Base-by-base conservation (phyloP, 1,140 invertebrate genomes). In the Euwallacea fornicatus region DNA sequence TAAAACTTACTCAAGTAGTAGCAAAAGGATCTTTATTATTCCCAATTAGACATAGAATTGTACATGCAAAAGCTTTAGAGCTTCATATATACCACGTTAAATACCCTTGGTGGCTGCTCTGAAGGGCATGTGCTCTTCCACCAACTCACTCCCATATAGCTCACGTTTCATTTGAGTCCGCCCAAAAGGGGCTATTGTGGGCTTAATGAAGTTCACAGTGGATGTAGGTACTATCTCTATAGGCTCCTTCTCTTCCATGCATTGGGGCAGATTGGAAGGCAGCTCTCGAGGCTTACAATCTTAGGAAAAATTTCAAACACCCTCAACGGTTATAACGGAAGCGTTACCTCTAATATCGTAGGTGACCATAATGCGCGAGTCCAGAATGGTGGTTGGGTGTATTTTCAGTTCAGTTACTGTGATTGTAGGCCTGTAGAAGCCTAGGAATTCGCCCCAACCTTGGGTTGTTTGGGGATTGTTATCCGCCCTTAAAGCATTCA, bases 391-490 rank as follows among this genome's bases (percentile, higher is more conserved):
- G 7, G 78, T 74, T 16, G 76, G 79, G 16, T 71, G 47, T n/a
- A 79, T 42, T 58, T 76, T 54, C 0, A 74, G 74, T 46, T 66
- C 70, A 2, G 74, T 78, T 15, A 79, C 72, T 11, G 79, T 81
- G 2, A 79, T 75, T 42, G 79, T 80, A 43, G 78, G 76, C 8
- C 73, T 77, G 56, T 75, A 75, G 16, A 80, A 47, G 16, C 78
- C 78, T 8, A 80, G 74, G 75, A 77, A 79, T 76, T 79, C 76
- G 13, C 76, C 79, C 79, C 79, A 81, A 53, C 76, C 74, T 53
- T 77, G 56, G 54, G 54, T 56, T 10, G 54, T 50, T 13, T 13
- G 9, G 9, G 46, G 46, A 2, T 58, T 58, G 55, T 58, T 58
- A 7, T 58, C 55, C n/a, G 55, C 46, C 46, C 46, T 50, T 33